Base-by-base conservation (phyloP, 1,140 invertebrate genomes). In the Pseudoatta argentina region DNA sequence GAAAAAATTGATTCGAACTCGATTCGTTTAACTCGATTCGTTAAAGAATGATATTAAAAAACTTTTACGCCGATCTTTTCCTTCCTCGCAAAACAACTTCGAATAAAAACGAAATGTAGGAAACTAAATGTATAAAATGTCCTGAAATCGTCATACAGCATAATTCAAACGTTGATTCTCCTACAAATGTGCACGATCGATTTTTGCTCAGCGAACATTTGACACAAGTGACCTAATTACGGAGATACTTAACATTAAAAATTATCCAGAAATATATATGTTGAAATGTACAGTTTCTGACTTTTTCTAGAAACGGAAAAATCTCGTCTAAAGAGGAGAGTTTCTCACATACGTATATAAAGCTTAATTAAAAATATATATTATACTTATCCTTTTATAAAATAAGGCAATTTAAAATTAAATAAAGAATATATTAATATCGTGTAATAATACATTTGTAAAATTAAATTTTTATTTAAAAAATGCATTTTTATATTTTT, bases 201-300 rank as follows among this genome's bases (percentile, higher is more conserved):
- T 66, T 81, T 57, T 81, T 64, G 16, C 30, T 44, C 30, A n/a
- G 48, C 27, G 7, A 34, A 53, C 18, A 66, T 12, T 64, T 63
- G 39, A 64, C 18, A 21, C 64, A 77, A 77, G 57, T 63, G 76
- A 78, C 61, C 76, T 34, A 78, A 78, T 78, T 78, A 66, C n/a
- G 27, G 27, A 21, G 18, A 30, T 78, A 66, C 61, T 51, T 78
- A 78, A 66, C 76, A 78, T 66, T 53, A 78, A 66, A 78, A 51
- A 78, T 78, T 34, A 66, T 18, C n/a, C 1, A 10, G 12, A 48
- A 78, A 48, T 30, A 16, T 64, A 14, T 39, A 6, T 27, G 18
- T 53, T 51, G 44, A 53, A 66, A 16, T 78, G 14, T 51, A 27
- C 34, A 34, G 14, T 48, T 6, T n/a, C 18, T 10, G 30, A 66